These are phyloP conservation scores for Ruditapes philippinarum DNA, from an alignment of 1,140 invertebrate genomes.

Conservation along the genomic window DNA sequence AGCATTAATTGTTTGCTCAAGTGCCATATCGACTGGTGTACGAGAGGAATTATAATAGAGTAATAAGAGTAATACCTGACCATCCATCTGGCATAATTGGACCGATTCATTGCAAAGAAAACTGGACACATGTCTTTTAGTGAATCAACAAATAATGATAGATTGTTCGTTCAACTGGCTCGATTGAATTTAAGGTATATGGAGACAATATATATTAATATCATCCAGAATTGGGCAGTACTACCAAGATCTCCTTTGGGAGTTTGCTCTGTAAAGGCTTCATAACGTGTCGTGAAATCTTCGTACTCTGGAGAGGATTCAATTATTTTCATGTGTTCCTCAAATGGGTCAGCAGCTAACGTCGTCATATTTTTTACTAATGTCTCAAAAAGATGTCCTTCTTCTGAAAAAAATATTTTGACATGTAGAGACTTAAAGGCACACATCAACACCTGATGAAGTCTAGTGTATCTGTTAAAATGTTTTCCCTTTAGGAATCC, in stretches of 20 bases:
- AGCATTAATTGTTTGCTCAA: too few relatives aligned
- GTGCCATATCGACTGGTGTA: too few relatives aligned
- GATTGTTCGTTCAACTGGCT: constrained; percentile 2
- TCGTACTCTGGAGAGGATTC: neutral
- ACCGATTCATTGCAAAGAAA: neutral
- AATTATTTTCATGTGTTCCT: neutral
- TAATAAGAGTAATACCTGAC: neutral
- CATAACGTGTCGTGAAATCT: neutral
- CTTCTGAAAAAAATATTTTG: neutral
- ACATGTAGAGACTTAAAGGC: constrained; percentile 3
- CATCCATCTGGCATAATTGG: neutral
- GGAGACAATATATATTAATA: neutral
- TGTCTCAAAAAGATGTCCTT: neutral
- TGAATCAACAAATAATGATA: neutral
- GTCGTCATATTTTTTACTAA: neutral
- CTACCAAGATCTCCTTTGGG: neutral
- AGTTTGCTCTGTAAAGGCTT: neutral
- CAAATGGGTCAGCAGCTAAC: neutral
- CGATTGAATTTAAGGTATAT: constrained; percentile 1
- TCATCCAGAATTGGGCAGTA: neutral
- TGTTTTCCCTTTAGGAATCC: constrained; percentile 86
- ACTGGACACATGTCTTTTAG: neutral
- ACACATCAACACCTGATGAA: constrained; percentile 85
- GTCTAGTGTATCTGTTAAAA: constrained; percentile 87
- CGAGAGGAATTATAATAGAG: too few relatives aligned